These are phyloP conservation scores for Cyanoliseus patagonus DNA, from an alignment of 2,113 vertebrate species.

Conservation along the genomic window DNA sequence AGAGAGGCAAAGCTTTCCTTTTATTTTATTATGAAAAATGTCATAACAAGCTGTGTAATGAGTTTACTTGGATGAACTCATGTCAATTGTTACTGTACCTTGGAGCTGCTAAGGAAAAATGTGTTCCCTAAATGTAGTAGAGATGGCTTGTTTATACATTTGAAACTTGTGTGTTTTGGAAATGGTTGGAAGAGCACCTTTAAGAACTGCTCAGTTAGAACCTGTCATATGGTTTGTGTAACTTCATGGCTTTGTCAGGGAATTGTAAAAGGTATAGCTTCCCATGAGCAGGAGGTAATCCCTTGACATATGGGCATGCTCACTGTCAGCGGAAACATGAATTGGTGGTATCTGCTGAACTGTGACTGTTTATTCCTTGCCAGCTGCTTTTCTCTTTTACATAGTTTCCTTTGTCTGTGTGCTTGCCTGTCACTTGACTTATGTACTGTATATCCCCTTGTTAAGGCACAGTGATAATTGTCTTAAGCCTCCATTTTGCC, in stretches of 20 bases:
- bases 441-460: fast-evolving
- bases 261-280: background rate
- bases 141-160: background rate
- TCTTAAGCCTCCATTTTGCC: background rate
- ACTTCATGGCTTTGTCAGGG: background rate
- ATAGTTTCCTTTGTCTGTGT: background rate
- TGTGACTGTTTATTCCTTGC: background rate
- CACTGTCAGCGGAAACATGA: background rate
- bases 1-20: background rate
- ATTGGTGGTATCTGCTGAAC: background rate
- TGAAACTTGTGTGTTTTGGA: background rate
- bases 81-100: background rate
- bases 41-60: background rate
- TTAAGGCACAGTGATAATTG: background rate
- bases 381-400: background rate
- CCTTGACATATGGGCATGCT: background rate
- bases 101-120: background rate
- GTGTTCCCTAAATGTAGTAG: background rate
- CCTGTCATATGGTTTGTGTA: background rate
- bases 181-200: background rate
- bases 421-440: background rate
- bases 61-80: background rate
- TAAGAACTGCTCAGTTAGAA: background rate
- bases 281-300: background rate
- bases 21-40: background rate